Evolutionary conservation across 2,797 vertebrate species (phyloP), one percentile per base, ranked within the genome.

Genomic region (Sternarchorhynchus goeldii): DNA sequence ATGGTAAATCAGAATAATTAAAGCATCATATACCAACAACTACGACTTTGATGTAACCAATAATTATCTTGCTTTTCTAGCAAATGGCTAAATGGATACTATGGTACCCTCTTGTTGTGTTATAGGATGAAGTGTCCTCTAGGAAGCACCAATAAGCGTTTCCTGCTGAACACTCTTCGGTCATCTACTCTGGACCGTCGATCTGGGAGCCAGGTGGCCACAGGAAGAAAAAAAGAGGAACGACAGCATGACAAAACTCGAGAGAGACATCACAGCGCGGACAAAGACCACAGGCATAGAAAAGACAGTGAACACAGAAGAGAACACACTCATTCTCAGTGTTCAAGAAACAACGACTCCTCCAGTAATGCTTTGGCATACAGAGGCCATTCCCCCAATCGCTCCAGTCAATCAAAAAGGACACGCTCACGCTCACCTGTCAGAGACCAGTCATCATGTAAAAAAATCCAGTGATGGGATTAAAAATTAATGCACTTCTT

Each of bases 41-140:
- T 41, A 29, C 18, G 8, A 34, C 45, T 25, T 17, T 69, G 45
- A 50, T 14, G 10, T 50, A 10, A 50, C 2, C 45, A 12, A 50
- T 50, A 50, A 2, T 50, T 10, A 12, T 50, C 10, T 50, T 50
- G 8, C 45, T 50, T 50, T 50, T 50, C 45, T 50, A 50, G 8
- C 45, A 2, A 50, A 50, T 50, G 59, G 29, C 3, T 62, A 25
- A 32, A 62, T 32, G 32, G 3, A 10, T 36, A 2, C 45, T 6
- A 64, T 34, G 32, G 1, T 64, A 18, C 14, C 45, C 45, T 50
- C 31, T 67, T 41, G 1, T 29, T 70, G 20, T 81, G 36, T 80
- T 73, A 14, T 89, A 99, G 97, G 97, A 93, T 98, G 91, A 99
- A 98, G 88, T 99, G 97, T 88, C 97, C 97, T 25, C 91, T 99